Conservation (phyloP, 2,888 invertebrate genomes). For the Crocallis elinguaria region DNA sequence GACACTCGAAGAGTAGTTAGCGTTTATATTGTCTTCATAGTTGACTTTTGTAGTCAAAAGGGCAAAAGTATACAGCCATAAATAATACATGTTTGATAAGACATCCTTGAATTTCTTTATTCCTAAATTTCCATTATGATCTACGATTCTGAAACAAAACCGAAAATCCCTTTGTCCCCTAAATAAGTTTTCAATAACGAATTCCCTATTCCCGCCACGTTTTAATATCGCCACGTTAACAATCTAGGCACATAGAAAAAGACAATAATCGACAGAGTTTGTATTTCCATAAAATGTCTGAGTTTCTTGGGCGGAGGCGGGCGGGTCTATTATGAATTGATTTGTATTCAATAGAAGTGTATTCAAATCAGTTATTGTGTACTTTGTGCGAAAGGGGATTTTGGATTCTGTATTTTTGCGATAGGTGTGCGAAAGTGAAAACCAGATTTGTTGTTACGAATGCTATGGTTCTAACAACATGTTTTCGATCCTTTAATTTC, state of each 20-base stretch:
- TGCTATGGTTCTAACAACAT: no score
- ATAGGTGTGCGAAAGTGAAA: slow-evolving; percentile 3
- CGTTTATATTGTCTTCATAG: no score
- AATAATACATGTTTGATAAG: no score
- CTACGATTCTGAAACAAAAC: no score
- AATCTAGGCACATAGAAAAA: slow-evolving; percentile 41
- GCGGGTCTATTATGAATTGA: slow-evolving; percentile 60
- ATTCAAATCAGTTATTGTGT: slow-evolving; percentile 76
- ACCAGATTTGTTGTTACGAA: slow-evolving; percentile 10
- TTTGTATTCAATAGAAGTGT: slow-evolving; percentile 70
- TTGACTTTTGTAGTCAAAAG: no score
- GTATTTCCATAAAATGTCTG: slow-evolving; percentile 58
- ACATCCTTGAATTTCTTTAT: no score
- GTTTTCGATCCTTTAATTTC: no score
- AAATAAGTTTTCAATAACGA: slow-evolving; percentile 20
- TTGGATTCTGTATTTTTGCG: slow-evolving; percentile 37
- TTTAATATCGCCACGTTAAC: slow-evolving; percentile 33
- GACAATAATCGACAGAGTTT: slow-evolving; percentile 46
- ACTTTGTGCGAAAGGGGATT: slow-evolving; percentile 60
- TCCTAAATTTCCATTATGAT: no score
- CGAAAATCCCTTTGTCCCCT: slow-evolving; percentile 12
- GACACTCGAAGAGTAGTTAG: no score
- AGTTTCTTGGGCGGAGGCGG: slow-evolving; percentile 40
- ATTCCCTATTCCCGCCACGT: slow-evolving; percentile 30
- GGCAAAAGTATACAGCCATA: no score